Base-by-base conservation (phyloP, 2,113 vertebrate genomes). In the Amphiprion percula region DNA sequence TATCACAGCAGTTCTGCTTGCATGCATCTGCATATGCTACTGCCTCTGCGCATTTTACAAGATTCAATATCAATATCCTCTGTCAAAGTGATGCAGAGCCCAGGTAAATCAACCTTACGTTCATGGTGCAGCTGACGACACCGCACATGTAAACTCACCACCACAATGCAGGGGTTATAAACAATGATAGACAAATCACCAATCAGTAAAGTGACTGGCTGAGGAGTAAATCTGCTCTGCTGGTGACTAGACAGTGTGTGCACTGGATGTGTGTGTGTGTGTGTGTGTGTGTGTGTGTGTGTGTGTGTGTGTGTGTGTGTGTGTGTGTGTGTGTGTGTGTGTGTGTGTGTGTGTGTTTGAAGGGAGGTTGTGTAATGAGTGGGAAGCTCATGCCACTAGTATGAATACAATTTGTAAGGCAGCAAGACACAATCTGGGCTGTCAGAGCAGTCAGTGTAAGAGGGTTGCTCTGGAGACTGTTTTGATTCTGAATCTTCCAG, bases 401-500 rank as follows among this genome's bases (percentile, higher is more conserved):
- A 64, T 11, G 12, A 82, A 73, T 44, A 78, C 49, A 37, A 23
- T 59, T 64, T 53, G 56, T 39, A 56, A 71, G 23, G 52, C 53
- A 79, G n/a, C 8, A 37, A 39, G 21, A 61, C 46, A 41, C 65
- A 67, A 41, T 71, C 41, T 64, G 55, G 0, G 60, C 53, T 49
- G 55, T 44, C 44, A 33, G 28, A 59, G n/a, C 47, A 19, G 17
- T 60, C 49, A 60, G 72, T 47, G 69, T 80, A 19, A 58, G 77
- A 61, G 62, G 62, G 82, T 78, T 82, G 66, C 63, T 76, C 58
- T 77, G 70, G 77, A 79, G 58, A 76, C 63, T 0, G 28, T 41
- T 64, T 52, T 49, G n/a, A 55, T 33, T 65, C 23, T 0, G 24
- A 19, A 30, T 74, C 19, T 10, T 66, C 41, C 44, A 66, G 46